A percentile compares a stretch with the other conserved stretches of the same genome.
These are phyloP conservation scores for Limnephilus rhombicus DNA, from an alignment of 2,888 invertebrate species.

Conservation along the genomic window DNA sequence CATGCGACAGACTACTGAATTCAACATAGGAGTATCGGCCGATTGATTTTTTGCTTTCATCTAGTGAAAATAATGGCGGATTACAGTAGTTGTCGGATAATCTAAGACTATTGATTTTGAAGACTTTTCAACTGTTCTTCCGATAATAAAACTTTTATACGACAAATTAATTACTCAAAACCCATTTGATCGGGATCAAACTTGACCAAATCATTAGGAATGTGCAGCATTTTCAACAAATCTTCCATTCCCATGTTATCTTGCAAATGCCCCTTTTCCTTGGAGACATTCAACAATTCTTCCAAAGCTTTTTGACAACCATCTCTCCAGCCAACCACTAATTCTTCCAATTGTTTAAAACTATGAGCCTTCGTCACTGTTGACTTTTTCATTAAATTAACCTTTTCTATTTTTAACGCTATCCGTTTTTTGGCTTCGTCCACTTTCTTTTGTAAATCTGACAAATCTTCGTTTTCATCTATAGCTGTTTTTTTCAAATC, in stretches of 20 bases:
- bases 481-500: constrained; percentile 11
- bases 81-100: too few species aligned
- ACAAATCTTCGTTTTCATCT: neutral
- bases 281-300: constrained; percentile 75
- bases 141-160: too few species aligned
- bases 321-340: constrained; percentile 77
- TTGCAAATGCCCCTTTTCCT: constrained; percentile 67
- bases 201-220: constrained; percentile 74
- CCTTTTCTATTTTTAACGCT: constrained; percentile 71
- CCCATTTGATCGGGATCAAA: constrained; percentile 76
- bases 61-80: too few species aligned
- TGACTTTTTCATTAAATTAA: constrained; percentile 65
- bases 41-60: too few species aligned
- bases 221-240: constrained; percentile 75
- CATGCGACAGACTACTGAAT: too few species aligned
- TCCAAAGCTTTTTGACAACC: constrained; percentile 77
- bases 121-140: neutral
- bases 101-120: neutral
- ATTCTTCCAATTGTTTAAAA: constrained; percentile 73
- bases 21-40: too few species aligned
- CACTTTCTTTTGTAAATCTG: constrained; percentile 71
- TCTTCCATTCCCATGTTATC: constrained; percentile 74
- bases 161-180: constrained; percentile 68
- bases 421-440: constrained; percentile 73
- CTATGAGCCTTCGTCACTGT: constrained; percentile 72